Base-by-base conservation (phyloP, 2,888 invertebrate species). In the Lasioglossum zephyrum region DNA sequence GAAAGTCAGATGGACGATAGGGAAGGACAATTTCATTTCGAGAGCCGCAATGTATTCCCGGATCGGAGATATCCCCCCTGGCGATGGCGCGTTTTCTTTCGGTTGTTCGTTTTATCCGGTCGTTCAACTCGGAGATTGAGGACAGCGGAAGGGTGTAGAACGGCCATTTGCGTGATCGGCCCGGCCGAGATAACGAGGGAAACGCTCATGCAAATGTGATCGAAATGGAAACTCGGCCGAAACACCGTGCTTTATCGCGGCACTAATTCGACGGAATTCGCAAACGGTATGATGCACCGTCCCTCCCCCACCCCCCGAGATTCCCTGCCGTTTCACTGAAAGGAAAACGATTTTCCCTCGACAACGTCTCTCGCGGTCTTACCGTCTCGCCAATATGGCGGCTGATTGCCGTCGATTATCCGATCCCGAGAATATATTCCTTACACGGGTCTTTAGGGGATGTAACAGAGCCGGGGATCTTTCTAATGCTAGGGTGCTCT, bases 1-100 rank as follows among this genome's bases (percentile, higher is more conserved):
- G 36, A 26, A 73, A 63, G 47, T 47, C 57, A 72, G 77, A 85
- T 79, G 81, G 57, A 76, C 79, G 81, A 90, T 89, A 89, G 89
- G 70, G 88, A 87, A 88, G 89, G 89, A 91, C 92, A 90, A 90
- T 92, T 92, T 90, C 88, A 91, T 90, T 90, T 86, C 73, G 77
- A 84, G 74, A 75, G 60, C 41, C 76, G n/a, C 73, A 81, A 85
- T 81, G 84, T 76, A 78, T 82, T 80, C 74, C 44, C 41, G 75
- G 72, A 85, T 86, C 77, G 77, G 66, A 53, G 76, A 85, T 85
- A 85, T 85, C 44, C 63, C 72, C 74, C 31, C 4, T 9, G 63
- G 70, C 75, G 72, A 79, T 77, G 49, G 36, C 63, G 87, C 77
- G 82, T 81, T 85, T 83, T 80, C 88, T 88, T 88, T 88, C 77